Base-by-base conservation (phyloP, 2,888 invertebrate species). In the Anorthoa munda region DNA sequence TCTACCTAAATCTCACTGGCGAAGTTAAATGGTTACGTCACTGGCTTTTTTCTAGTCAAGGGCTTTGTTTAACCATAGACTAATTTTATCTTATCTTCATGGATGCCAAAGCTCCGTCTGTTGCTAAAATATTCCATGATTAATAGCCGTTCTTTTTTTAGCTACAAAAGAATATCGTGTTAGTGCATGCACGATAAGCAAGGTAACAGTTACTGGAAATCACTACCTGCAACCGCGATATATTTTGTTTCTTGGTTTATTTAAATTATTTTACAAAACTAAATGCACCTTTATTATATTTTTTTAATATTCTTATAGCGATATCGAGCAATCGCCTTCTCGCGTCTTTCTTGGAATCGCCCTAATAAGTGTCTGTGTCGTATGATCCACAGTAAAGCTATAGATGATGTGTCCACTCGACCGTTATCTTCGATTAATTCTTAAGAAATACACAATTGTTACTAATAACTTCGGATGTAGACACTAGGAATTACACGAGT, bases 31-130 rank as follows among this genome's bases (percentile, higher is more conserved):
- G 66, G 23, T 84, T 77, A 71, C 76, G 79, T 85, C 77, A 82
- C 66, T 48, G 58, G 67, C 70, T 68, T 77, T 81, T 76, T 81
- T 71, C 46, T 75, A 75, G 45, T 68, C 70, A 72, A 72, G 71
- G 69, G 71, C 48, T 60, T 56, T 51, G 51, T 75, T 59, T 48
- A 78, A 72, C 75, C 39, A 53, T 71, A 70, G 48, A 65, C 53
- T 50, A 70, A 66, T 65, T 65, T 83, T 74, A 82, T 85, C 82
- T 77, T 75, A 84, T 76, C 85, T 70, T 50, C 48, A 58, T 51
- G 51, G 74, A 69, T 84, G 59, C 66, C 70, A 65, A 66, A 80
- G 51, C 46, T 71, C 21, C 46, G 17, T 45, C 56, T 71, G 59
- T 26, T 63, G 45, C 65, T 55, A 72, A 83, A 70, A 66, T 50